Percentiles rank a stretch among this genome's conserved stretches.
Conservation (phyloP, 64 coral and sea anemone genomes). For the Acropora yongei region DNA sequence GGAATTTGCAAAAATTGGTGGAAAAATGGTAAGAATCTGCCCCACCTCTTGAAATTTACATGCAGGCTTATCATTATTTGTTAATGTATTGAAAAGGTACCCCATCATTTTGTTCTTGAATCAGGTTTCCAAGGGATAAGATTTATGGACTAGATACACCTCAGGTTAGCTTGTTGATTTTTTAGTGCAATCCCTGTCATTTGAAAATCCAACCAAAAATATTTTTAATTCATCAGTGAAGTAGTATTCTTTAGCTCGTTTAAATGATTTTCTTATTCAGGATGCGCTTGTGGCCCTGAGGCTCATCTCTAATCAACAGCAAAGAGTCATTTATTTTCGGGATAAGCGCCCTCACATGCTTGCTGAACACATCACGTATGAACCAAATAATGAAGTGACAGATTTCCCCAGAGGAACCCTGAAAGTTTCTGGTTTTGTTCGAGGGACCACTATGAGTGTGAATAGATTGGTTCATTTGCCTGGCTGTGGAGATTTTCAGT, state of each 20-base stretch:
- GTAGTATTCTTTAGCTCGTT: background rate
- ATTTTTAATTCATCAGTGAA: background rate
- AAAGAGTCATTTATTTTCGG: slow-evolving; percentile 80
- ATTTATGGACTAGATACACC: slow-evolving; percentile 73
- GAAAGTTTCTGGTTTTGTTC: slow-evolving; percentile 90
- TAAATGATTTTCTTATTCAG: slow-evolving; percentile 26
- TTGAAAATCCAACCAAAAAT: too few species aligned
- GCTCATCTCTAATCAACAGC: slow-evolving; percentile 88
- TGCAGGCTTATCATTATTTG: too few species aligned
- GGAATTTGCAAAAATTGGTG: slow-evolving; percentile 75
- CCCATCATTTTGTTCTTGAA: background rate
- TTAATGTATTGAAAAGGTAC: background rate
- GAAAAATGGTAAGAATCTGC: slow-evolving; percentile 73
- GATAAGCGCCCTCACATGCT: slow-evolving; percentile 83
- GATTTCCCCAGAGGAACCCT: slow-evolving; percentile 69
- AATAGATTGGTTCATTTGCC: slow-evolving; percentile 93
- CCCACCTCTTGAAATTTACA: too few species aligned
- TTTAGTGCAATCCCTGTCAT: background rate
- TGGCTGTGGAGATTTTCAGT: slow-evolving; percentile 94
- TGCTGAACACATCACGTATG: slow-evolving; percentile 72
- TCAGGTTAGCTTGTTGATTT: slow-evolving; percentile 31
- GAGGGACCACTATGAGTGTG: slow-evolving; percentile 80
- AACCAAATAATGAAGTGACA: slow-evolving; percentile 51
- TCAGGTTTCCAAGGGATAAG: slow-evolving; percentile 92
- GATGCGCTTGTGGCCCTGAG: slow-evolving; percentile 86